Conservation (phyloP, 2,797 vertebrate genomes). For the Acropternis orthonyx region DNA sequence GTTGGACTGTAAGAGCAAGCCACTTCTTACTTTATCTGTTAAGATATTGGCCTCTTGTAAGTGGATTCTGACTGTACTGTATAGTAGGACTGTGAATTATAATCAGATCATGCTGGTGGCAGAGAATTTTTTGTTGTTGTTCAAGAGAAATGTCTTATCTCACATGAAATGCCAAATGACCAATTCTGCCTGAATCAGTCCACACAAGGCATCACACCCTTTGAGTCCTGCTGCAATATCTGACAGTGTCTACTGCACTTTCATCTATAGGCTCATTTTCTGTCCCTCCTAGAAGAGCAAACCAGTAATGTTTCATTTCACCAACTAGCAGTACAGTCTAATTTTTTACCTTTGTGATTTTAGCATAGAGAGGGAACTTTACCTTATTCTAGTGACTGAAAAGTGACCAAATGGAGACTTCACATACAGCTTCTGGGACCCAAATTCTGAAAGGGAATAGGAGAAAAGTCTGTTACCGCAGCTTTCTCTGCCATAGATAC, state of each 20-base stretch:
- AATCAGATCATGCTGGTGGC: neutral
- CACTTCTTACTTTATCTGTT: neutral
- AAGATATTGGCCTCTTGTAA: neutral
- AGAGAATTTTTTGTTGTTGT: neutral
- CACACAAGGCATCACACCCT: neutral
- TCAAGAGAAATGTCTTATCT: neutral
- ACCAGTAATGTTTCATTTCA: neutral
- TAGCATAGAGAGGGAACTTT: neutral
- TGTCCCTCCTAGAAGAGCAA: neutral
- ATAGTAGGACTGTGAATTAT: neutral
- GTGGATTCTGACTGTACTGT: neutral
- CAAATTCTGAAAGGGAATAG: neutral
- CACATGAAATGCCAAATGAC: neutral
- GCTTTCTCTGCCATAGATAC: neutral
- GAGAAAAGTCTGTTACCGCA: neutral
- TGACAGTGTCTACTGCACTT: neutral
- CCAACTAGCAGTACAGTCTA: neutral
- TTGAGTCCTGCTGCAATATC: neutral
- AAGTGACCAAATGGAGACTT: neutral
- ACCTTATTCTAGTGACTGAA: neutral
- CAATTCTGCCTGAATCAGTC: neutral
- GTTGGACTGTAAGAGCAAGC: neutral
- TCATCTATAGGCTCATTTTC: neutral
- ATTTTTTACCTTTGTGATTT: neutral
- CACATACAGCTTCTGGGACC: neutral